A percentile compares a stretch with the other conserved stretches of the same genome.
These are phyloP conservation scores for Struthio camelus DNA, from an alignment of 2,113 vertebrate genomes.

Conservation along the genomic window DNA sequence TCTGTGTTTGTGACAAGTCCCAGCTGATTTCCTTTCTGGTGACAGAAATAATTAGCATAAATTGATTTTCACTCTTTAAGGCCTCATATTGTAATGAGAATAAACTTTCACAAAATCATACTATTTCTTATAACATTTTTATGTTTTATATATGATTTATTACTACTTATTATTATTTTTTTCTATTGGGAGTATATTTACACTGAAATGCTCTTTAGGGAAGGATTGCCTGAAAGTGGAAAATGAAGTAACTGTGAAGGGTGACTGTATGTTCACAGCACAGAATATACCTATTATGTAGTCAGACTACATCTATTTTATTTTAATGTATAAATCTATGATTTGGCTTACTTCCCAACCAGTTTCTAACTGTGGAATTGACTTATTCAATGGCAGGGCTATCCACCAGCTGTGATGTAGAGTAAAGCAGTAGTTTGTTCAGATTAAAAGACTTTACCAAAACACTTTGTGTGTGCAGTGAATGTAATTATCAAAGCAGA, in stretches of 20 bases:
- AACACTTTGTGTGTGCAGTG: background rate
- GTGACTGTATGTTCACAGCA: background rate
- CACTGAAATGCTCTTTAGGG: constrained; percentile 8
- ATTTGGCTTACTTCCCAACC: background rate
- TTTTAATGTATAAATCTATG: background rate
- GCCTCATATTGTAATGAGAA: background rate
- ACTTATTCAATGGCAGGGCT: background rate
- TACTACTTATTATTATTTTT: background rate
- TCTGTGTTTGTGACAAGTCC: constrained; percentile 16
- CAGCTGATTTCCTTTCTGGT: background rate
- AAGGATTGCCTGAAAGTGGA: constrained; percentile 7
- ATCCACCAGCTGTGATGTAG: background rate
- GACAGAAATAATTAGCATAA: constrained; percentile 33
- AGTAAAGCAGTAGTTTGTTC: background rate
- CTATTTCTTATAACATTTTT: background rate
- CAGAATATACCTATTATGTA: background rate
- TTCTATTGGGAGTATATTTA: constrained; percentile 7
- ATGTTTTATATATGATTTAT: constrained; percentile 29
- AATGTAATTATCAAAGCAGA: background rate
- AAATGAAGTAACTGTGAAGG: constrained; percentile 18
- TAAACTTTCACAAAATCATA: background rate
- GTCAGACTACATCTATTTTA: background rate
- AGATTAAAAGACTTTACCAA: background rate
- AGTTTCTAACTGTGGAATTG: background rate
- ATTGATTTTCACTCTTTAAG: constrained; percentile 44